Evolutionary conservation across 2,113 vertebrate genomes (phyloP), one percentile per base, ranked within the genome.

Genomic region (Scatophagus argus): DNA sequence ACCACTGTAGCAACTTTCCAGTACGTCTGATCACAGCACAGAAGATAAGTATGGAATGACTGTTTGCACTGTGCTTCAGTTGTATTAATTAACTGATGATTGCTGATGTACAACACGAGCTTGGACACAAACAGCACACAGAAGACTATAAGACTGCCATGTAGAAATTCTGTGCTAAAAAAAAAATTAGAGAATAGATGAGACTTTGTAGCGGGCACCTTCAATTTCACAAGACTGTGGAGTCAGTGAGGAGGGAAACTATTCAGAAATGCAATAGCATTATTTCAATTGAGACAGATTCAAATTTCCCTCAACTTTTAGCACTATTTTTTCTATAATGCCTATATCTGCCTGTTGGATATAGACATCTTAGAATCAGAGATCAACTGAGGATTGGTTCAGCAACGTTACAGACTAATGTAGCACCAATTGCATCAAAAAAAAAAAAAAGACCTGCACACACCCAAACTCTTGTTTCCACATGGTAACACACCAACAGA

Each of bases 371-470:
- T 7, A 52, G 13, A 52, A 52, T 29, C 25, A 16, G 39, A 10
- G 23, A 81, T 23, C n/a, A 64, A 55, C 31, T 25, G 6, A 58
- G 51, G 58, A 41, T 69, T 84, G 5, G 39, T 63, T 66, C 34
- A 58, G 27, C n/a, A 55, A 54, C 36, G 14, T 73, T 62, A 38
- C 29, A 4, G 47, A 47, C 64, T 72, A 41, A 25, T 69, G 41
- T 23, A 49, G 52, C 49, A 73, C 31, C 13, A 65, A 64, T 74
- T 77, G 51, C 62, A 80, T 62, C 19, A 6, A 17, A 74, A 75
- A 66, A 6, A 17, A 74, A 75, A 66, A 31, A 36, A 54, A 74
- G 46, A 61, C 47, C 55, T 46, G 21, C 51, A 71, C 36, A 31
- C 56, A 75, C 63, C 56, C 52, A 59, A 29, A 43, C 19, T 29